Conservation (phyloP, 2,888 invertebrate genomes). For the Drosophila recens region DNA sequence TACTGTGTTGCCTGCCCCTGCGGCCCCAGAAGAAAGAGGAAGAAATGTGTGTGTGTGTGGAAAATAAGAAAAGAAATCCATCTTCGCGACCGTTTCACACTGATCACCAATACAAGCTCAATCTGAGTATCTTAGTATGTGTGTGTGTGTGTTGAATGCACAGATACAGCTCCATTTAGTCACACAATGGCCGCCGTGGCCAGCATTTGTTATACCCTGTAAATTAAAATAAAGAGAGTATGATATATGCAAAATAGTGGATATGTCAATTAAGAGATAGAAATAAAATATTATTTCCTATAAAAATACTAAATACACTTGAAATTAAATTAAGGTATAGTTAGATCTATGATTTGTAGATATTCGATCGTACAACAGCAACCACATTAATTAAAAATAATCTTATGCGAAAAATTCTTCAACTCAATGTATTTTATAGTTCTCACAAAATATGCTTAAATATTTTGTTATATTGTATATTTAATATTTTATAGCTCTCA, state of each 20-base stretch:
- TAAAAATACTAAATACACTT: too few relatives aligned
- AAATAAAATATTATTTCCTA: neutral
- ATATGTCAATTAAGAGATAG: neutral
- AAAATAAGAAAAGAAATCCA: conserved; percentile 78
- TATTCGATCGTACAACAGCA: too few relatives aligned
- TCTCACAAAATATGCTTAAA: too few relatives aligned
- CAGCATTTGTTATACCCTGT: conserved; percentile 31
- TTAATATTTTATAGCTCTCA: too few relatives aligned
- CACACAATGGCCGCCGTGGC: conserved; percentile 62
- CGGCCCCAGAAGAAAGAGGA: conserved; percentile 6
- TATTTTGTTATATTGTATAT: too few relatives aligned
- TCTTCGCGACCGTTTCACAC: conserved; percentile 74
- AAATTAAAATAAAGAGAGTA: neutral
- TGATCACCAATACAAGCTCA: conserved; percentile 62
- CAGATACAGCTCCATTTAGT: conserved; percentile 60
- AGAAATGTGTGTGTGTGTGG: conserved; percentile 56
- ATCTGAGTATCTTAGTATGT: conserved; percentile 2
- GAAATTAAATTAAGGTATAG: too few relatives aligned
- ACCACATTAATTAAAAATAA: too few relatives aligned
- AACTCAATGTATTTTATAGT: too few relatives aligned
- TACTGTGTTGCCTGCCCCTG: conserved; percentile 4
- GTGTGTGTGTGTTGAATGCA: conserved; percentile 26
- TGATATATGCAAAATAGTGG: neutral
- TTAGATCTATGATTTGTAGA: too few relatives aligned
- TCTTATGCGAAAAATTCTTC: too few relatives aligned